Conservation (phyloP, 1,140 invertebrate genomes). For the Sarcophaga peregrina region DNA sequence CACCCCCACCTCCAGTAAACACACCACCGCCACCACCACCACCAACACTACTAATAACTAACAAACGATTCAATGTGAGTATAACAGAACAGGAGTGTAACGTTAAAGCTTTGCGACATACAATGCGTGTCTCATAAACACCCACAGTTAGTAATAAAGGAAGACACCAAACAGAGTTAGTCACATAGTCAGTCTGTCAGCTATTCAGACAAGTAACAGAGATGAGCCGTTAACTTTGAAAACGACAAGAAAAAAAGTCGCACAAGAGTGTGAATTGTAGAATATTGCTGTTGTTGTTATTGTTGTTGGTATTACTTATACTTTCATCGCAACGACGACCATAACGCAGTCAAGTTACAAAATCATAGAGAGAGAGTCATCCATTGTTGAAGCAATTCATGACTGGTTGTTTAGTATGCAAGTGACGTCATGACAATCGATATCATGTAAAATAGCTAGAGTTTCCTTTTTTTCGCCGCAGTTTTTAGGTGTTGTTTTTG, state of each 20-base stretch:
- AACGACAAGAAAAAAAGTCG: not conserved
- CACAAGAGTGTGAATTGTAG: not conserved
- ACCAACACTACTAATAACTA: not conserved
- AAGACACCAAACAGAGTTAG: not conserved
- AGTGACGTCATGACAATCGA: conserved; percentile 17
- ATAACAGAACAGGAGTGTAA: not conserved
- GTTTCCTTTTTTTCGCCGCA: not conserved
- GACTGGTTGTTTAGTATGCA: not conserved
- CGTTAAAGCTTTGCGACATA: not conserved
- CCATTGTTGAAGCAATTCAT: too few species aligned
- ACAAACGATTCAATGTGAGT: too few species aligned
- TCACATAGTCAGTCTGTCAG: conserved; percentile 14
- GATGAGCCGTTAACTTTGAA: conserved; percentile 13
- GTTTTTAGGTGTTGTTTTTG: not conserved
- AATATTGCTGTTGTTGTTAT: not conserved
- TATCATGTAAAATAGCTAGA: conserved; percentile 16
- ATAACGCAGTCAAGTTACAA: too few species aligned
- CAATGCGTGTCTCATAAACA: conserved; percentile 12
- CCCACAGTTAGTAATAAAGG: not conserved
- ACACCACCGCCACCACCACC: not conserved
- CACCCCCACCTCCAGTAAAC: not conserved
- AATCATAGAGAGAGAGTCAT: too few species aligned
- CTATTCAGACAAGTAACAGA: not conserved
- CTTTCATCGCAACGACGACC: too few species aligned
- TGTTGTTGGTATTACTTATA: not conserved